These are phyloP conservation scores for Apis laboriosa DNA, from an alignment of 1,140 invertebrate genomes.

Conservation along the genomic window DNA sequence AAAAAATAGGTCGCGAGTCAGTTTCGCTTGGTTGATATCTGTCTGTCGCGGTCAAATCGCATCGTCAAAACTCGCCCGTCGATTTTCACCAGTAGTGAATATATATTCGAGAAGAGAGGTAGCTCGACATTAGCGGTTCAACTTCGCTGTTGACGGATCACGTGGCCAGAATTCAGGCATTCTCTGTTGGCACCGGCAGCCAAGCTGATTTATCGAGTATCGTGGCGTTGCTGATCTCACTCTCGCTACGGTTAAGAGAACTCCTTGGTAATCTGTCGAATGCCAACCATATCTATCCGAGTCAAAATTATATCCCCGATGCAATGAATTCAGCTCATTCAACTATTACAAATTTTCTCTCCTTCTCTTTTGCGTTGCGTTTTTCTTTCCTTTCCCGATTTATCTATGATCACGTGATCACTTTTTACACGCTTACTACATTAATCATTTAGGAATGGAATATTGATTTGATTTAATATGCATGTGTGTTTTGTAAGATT, in stretches of 20 bases:
- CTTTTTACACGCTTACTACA: background rate
- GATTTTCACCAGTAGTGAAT: slow-evolving; percentile 16
- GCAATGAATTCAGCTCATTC: slow-evolving; percentile 47
- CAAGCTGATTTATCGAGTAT: slow-evolving; percentile 60
- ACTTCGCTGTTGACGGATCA: slow-evolving; percentile 55
- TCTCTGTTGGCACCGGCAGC: slow-evolving; percentile 25
- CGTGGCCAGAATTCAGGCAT: slow-evolving; percentile 59
- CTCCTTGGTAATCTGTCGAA: slow-evolving; percentile 54
- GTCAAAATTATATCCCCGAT: slow-evolving; percentile 48
- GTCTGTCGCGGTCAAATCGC: background rate
- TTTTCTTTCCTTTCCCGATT: background rate
- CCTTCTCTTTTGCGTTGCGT: background rate
- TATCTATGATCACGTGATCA: background rate
- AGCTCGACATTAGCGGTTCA: slow-evolving; percentile 10
- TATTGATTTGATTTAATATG: background rate
- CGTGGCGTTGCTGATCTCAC: slow-evolving; percentile 59
- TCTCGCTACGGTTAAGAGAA: slow-evolving; percentile 53
- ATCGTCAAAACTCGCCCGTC: slow-evolving; percentile 19
- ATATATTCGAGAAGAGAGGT: slow-evolving; percentile 6
- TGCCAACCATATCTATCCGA: slow-evolving; percentile 44
- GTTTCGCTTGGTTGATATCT: slow-evolving; percentile 1
- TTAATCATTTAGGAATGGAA: background rate
- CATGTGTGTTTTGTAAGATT: background rate
- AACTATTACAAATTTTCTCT: background rate
- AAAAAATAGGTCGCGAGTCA: slow-evolving; percentile 30